Conservation (phyloP, 2,797 vertebrate species). For the Pseudomugil tenellus region DNA sequence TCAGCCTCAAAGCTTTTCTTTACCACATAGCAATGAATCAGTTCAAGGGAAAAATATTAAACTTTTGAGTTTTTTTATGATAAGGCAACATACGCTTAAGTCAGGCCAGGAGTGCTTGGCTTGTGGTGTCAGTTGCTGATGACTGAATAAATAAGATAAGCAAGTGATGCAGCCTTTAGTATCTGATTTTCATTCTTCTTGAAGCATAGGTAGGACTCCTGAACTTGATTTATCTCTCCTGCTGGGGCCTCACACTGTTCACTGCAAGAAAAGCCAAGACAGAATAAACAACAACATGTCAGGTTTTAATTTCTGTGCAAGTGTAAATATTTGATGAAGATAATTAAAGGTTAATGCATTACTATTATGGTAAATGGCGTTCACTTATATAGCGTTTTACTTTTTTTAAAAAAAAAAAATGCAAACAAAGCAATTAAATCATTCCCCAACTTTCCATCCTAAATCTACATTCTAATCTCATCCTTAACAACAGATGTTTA, state of each 20-base stretch:
- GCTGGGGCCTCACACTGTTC: conserved; percentile 43
- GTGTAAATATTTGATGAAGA: conserved; percentile 51
- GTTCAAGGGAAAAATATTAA: conserved; percentile 10
- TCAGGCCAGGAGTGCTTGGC: conserved; percentile 6
- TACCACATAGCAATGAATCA: conserved; percentile 9
- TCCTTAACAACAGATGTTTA: neutral
- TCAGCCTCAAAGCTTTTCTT: neutral
- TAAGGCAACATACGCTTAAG: conserved; percentile 14
- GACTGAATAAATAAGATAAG: conserved; percentile 35
- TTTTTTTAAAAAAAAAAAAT: conserved; percentile 9
- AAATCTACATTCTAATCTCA: conserved; percentile 10
- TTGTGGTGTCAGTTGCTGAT: conserved; percentile 21
- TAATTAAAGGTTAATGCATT: conserved; percentile 34
- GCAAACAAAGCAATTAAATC: conserved; percentile 22
- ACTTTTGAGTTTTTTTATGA: conserved; percentile 2
- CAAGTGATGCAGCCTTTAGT: conserved; percentile 31
- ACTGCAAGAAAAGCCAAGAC: conserved; percentile 36
- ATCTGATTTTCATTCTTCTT: conserved; percentile 43
- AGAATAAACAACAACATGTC: conserved; percentile 41
- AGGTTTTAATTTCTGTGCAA: conserved; percentile 38
- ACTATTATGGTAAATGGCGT: too few relatives aligned
- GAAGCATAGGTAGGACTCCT: conserved; percentile 45
- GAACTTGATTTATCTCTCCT: conserved; percentile 45
- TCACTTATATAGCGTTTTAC: too few relatives aligned
- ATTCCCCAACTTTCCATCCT: neutral